Conservation (phyloP, 1,140 invertebrate genomes). For the Temnothorax longispinosus region DNA sequence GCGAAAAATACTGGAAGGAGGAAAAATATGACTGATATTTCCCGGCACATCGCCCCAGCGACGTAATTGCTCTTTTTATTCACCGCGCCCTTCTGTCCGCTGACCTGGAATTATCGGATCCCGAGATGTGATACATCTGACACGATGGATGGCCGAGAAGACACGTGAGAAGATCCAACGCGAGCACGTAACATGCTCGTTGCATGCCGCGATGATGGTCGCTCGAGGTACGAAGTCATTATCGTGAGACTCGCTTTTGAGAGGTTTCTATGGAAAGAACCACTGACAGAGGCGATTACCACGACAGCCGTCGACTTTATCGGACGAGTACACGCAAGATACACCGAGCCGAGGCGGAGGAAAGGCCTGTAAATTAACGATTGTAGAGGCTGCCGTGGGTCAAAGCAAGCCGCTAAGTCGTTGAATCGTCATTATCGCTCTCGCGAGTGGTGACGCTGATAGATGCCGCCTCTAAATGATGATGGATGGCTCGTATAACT, state of each 20-base stretch:
- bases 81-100: not conserved
- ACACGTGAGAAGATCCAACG: not conserved
- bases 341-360: conserved; percentile 54
- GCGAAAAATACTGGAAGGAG: conserved; percentile 1
- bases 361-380: conserved; percentile 76
- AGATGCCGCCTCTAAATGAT: conserved; percentile 80
- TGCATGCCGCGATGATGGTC: conserved; percentile 23
- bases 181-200: not conserved
- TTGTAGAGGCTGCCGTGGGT: conserved; percentile 69
- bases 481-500: conserved; percentile 83
- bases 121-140: conserved; percentile 5
- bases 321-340: conserved; percentile 60
- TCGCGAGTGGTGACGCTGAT: conserved; percentile 77
- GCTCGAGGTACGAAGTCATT: conserved; percentile 43
- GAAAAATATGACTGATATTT: conserved; percentile 63
- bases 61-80: conserved; percentile 73
- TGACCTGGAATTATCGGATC: conserved; percentile 40
- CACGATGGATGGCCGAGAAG: not conserved
- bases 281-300: conserved; percentile 52
- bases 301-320: conserved; percentile 62
- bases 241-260: conserved; percentile 44
- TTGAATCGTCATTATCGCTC: conserved; percentile 79
- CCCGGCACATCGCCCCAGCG: not conserved
- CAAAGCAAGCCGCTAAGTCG: conserved; percentile 76
- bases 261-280: conserved; percentile 45